Percentiles rank a stretch among this genome's conserved stretches.
phyloP scores from a whole-genome alignment of 2,113 vertebrate genomes.

The Pygoscelis adeliae region DNA sequence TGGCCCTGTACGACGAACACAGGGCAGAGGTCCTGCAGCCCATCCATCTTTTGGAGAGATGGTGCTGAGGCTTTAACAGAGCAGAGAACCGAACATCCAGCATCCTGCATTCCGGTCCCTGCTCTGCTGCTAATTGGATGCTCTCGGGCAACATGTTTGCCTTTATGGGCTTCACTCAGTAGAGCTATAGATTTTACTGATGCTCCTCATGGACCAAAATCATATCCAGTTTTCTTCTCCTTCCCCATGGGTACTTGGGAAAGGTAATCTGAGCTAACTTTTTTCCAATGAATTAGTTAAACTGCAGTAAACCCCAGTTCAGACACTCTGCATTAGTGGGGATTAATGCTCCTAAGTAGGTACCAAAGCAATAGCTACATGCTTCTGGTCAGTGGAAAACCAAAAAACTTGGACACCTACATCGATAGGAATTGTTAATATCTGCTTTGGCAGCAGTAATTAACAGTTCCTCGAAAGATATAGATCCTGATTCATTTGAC shows the following conservation, averaged over 20 bases:
- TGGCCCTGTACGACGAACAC: neutral
- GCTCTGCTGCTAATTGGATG: neutral
- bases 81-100: neutral
- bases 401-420: neutral
- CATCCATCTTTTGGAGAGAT: too few relatives aligned
- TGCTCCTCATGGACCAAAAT: neutral
- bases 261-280: neutral
- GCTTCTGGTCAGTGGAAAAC: neutral
- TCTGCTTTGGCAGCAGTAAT: neutral
- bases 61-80: neutral
- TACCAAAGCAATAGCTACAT: neutral
- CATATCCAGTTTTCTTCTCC: neutral
- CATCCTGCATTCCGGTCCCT: neutral
- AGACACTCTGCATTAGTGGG: neutral
- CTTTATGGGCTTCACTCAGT: neutral
- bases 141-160: rapidly evolving
- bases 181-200: neutral
- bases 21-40: neutral
- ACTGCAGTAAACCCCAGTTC: neutral
- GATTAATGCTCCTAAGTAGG: neutral
- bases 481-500: neutral
- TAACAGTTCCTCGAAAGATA: conserved; percentile 19
- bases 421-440: neutral
- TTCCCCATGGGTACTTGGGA: neutral
- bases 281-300: neutral